Percentiles rank a stretch among this genome's conserved stretches.
phyloP scores from a whole-genome alignment of 2,888 invertebrate species.

The Polyommatus iphigenia region DNA sequence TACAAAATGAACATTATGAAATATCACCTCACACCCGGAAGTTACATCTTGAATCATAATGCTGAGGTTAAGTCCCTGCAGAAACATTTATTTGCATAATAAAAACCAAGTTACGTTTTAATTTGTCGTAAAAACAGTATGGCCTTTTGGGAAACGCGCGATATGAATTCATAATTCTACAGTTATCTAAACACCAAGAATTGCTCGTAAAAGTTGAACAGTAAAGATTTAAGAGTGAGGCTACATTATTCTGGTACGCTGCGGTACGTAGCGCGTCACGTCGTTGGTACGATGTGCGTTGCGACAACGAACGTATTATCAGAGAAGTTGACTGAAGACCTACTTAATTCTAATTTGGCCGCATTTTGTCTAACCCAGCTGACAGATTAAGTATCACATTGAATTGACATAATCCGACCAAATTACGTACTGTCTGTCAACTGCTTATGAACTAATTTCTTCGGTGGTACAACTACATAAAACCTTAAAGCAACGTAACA shows the following conservation, averaged over 20 bases:
- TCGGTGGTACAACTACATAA: too few relatives aligned
- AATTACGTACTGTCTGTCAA: too few relatives aligned
- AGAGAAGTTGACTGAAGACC: too few relatives aligned
- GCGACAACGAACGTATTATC: background rate
- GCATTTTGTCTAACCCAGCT: too few relatives aligned
- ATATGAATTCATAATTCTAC: conserved; percentile 27
- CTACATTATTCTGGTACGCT: background rate
- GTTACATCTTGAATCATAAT: conserved; percentile 22
- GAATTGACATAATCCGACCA: too few relatives aligned
- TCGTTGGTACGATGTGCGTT: background rate
- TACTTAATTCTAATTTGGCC: too few relatives aligned
- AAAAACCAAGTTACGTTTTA: conserved; percentile 30
- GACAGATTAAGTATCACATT: too few relatives aligned
- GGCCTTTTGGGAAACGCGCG: conserved; percentile 27
- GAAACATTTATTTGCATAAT: conserved; percentile 30
- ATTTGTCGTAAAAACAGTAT: conserved; percentile 29
- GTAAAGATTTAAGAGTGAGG: background rate
- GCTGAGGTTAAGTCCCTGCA: conserved; percentile 21
- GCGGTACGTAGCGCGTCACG: background rate
- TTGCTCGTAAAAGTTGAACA: background rate
- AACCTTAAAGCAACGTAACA: too few relatives aligned
- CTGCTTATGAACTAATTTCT: too few relatives aligned
- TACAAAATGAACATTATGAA: background rate
- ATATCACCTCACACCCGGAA: conserved; percentile 6
- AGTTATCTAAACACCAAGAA: conserved; percentile 20